Evolutionary conservation across 2,888 invertebrate species (phyloP).

Genomic region (Brassicogethes aeneus): DNA sequence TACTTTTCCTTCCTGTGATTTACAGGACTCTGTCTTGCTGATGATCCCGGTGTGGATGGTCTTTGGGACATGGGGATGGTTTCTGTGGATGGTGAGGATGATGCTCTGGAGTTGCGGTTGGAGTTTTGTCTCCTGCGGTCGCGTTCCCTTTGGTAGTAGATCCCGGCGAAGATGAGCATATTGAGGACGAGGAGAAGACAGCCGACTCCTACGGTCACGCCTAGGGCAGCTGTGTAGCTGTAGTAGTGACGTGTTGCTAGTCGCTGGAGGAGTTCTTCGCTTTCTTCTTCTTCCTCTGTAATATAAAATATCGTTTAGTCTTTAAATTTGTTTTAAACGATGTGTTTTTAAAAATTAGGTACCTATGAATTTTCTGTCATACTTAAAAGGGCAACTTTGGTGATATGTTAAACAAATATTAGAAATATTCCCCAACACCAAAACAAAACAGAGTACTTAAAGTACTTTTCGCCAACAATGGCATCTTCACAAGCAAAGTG

Average conservation of each 20-base stretch:
- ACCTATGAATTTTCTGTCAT: background rate
- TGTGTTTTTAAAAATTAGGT: background rate
- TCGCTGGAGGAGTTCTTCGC: conserved; percentile 45
- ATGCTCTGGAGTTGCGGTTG: conserved; percentile 29
- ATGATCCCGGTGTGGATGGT: conserved; percentile 38
- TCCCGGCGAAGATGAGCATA: conserved; percentile 68
- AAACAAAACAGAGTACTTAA: too few relatives aligned
- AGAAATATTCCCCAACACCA: too few relatives aligned
- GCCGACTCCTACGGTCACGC: conserved; percentile 67
- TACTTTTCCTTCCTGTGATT: conserved; percentile 29
- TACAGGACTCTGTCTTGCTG: conserved; percentile 34
- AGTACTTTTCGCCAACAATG: too few relatives aligned
- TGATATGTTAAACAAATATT: too few relatives aligned
- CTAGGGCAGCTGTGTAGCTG: conserved; percentile 68
- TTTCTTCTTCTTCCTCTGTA: conserved; percentile 40
- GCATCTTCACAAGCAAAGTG: too few relatives aligned
- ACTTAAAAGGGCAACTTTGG: too few relatives aligned
- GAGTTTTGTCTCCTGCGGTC: conserved; percentile 35
- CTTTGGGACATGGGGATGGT: conserved; percentile 39
- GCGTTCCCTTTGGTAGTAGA: conserved; percentile 62
- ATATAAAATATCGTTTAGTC: conserved; percentile 2
- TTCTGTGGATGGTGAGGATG: conserved; percentile 35
- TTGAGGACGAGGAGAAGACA: conserved; percentile 63
- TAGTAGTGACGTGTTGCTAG: conserved; percentile 49
- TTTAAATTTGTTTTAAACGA: too few relatives aligned